These are phyloP conservation scores for Panthera tigris DNA, from an alignment of 2,113 vertebrate species.

Conservation along the genomic window DNA sequence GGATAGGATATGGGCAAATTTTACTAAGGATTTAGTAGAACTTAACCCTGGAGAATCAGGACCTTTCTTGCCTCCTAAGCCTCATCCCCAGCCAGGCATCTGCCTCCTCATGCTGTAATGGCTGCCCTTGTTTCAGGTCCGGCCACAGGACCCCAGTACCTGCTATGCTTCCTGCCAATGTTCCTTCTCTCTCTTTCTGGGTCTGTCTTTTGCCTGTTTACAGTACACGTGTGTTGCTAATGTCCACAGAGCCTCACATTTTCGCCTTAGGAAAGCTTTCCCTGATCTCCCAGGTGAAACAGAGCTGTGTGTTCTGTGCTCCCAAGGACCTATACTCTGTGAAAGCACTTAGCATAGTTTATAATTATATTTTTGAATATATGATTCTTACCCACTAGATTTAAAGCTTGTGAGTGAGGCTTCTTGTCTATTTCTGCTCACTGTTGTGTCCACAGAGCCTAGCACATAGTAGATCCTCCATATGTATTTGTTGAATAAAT, in stretches of 20 bases:
- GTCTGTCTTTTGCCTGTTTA: neutral
- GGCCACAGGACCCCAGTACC: neutral
- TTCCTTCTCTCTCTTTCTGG: neutral
- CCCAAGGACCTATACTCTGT: neutral
- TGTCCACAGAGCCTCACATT: neutral
- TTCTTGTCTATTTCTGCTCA: neutral
- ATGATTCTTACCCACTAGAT: neutral
- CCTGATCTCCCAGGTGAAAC: neutral
- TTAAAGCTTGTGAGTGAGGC: neutral
- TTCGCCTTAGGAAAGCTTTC: neutral
- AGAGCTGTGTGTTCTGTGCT: neutral
- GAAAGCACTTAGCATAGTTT: neutral
- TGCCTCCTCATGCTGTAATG: accelerated
- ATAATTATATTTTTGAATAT: neutral
- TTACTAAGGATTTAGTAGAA: neutral
- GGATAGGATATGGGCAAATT: neutral
- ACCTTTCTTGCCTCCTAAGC: neutral
- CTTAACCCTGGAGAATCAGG: neutral
- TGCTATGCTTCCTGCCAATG: neutral
- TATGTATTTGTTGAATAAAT: neutral
- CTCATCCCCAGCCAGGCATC: accelerated
- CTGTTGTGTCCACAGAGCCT: neutral
- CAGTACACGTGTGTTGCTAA: neutral
- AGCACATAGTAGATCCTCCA: no score
- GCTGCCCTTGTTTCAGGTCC: neutral